Evolutionary conservation across 2,888 invertebrate species (phyloP), one percentile per base, ranked within the genome.

Genomic region (Crocallis elinguaria): DNA sequence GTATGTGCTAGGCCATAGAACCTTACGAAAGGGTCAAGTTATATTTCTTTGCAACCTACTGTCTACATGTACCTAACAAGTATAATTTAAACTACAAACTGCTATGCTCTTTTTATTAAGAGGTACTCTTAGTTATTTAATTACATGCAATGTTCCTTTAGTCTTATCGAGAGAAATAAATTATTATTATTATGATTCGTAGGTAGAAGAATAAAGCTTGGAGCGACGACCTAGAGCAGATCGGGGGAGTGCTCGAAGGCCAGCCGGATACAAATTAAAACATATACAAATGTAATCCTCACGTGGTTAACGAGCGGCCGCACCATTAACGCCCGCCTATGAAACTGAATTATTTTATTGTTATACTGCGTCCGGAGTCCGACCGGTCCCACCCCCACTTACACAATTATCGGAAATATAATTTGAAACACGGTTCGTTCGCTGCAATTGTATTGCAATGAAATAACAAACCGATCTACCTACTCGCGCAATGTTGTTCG

Each of bases 271-370:
- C 84, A 86, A 88, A 88, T 88, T 88, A 86, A 88, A 87, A 85
- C 82, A 88, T 86, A 86, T 86, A 88, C 86, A 86, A 86, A 86
- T 83, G 82, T 85, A 84, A 88, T 88, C 85, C 83, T 79, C 82
- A 73, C 74, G 76, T 68, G 79, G 79, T 81, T 84, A 87, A 87
- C 84, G 83, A 86, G 84, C 83, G 79, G 75, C 74, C 78, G 79
- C 77, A 74, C 84, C 81, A 84, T 88, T 87, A 86, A 84, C 79
- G 75, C 77, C 75, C 78, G 78, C 79, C 82, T 82, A 79, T 80
- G 79, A 83, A 84, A 82, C 78, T 79, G 79, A 79, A 86, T 87
- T 84, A 86, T 84, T 83, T 85, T 83, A 86, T 82, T 83, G 79
- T 79, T 79, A 81, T 81, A 79, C 78, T 75, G 58, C 73, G 70